Evolutionary conservation across 2,797 vertebrate species (phyloP), one percentile per base, ranked within the genome.

Genomic region (Brotula barbata): DNA sequence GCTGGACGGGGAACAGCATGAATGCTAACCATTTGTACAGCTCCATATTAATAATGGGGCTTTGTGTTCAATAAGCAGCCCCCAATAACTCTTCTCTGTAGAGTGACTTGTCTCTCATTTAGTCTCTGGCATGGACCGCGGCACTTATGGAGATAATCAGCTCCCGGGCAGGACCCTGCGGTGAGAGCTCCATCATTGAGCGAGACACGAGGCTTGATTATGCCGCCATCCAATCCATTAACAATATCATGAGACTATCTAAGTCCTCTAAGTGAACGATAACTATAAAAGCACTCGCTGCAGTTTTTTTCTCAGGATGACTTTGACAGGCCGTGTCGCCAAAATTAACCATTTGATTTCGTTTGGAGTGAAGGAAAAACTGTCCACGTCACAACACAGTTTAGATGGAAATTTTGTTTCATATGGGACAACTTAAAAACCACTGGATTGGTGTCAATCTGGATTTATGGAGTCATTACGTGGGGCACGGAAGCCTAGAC

Each of bases 141-240:
- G 55, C 78, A 73, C 80, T 86, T 78, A 51, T 25, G 34, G 61
- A 75, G 78, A 76, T 72, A 72, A 85, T 81, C 66, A 80, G 57
- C 42, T 3, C 64, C 66, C 12, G 39, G 57, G 59, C 77, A 70
- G 66, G 59, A 75, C 74, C 68, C 61, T 64, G 69, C 53, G 74
- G 75, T 72, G 66, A 67, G 54, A 64, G 67, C 41, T 8, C 68
- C 23, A 74, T 79, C 49, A 65, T 51, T 39, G 68, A 74, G 60
- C 62, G 64, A 19, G 44, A 77, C 77, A 77, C 46, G 58, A 74
- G 63, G 64, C 53, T 43, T 66, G 54, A 81, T 74, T 61, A 77
- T 66, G 66, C 72, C 2, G 8, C 13, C 9, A 15, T 79, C 80
- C 73, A 76, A 77, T 59, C 75, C 65, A 78, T 78, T 80, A 79